Evolutionary conservation across 2,888 invertebrate genomes (phyloP), one percentile per base, ranked within the genome.

Genomic region (Chymomyza procnemis): DNA sequence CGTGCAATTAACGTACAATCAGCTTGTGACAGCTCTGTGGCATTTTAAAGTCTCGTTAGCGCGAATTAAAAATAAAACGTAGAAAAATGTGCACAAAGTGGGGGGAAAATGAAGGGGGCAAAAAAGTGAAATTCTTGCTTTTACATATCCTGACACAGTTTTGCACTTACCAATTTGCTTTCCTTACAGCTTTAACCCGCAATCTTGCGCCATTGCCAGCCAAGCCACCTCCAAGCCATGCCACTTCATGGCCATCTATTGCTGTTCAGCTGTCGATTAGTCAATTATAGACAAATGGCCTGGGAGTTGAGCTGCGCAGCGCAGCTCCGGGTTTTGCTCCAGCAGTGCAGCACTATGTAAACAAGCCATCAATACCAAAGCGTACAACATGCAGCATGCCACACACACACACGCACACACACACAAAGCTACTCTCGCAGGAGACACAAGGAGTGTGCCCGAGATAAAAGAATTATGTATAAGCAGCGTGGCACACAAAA

Each of bases 211-310:
- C 26, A 26, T 5, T 26, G 26, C 26, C 2, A 26, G 1, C 26
- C 26, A 26, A n/a, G n/a, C 26, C 26, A 1, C 19, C 58, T 41
- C 21, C 14, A 50, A 54, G 34, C 8, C 26, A 26, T 6, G 6
- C 6, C 26, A 26, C 26, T 26, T 26, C 26, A 26, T 6, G 6
- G 1, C 26, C 4, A 4, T 26, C 26, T 66, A 64, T 60, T 62
- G 57, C 56, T 59, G 64, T 12, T 56, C 64, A 71, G 74, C 85
- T 66, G 85, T 79, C 85, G 84, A 81, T 81, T 81, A 81, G 80
- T 81, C 80, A 81, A 84, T 81, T 81, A 81, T 84, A 84, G 80
- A 81, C 80, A 81, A 81, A 81, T 81, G 80, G 82, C 84, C 73
- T 66, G 80, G 79, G 80, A 84, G 79, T 69, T 74, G 70, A 12